phyloP scores from a whole-genome alignment of 2,888 invertebrate genomes.

The Candidula unifasciata region DNA sequence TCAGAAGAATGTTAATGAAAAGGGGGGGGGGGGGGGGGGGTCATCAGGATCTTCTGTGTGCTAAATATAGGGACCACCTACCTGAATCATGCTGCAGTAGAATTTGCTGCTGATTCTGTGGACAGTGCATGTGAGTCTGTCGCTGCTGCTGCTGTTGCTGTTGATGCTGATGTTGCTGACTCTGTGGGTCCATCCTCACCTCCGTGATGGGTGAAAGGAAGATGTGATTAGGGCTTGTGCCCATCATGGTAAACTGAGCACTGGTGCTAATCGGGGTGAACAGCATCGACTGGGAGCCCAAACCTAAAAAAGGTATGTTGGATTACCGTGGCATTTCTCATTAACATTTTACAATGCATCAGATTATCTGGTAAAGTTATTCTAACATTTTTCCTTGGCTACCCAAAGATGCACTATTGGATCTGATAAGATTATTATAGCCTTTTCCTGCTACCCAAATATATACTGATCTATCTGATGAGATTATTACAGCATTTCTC shows the following conservation, averaged over 20 bases:
- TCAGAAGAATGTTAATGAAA: too few species aligned
- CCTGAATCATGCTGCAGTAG: constrained; percentile 43
- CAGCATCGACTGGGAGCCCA: constrained; percentile 35
- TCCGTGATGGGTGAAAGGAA: constrained; percentile 35
- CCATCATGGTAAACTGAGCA: constrained; percentile 48
- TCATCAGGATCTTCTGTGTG: neutral
- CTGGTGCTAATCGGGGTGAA: constrained; percentile 20
- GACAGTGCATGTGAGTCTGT: constrained; percentile 1
- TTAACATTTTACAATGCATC: too few species aligned
- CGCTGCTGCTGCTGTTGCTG: constrained; percentile 27
- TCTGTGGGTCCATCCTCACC: constrained; percentile 18
- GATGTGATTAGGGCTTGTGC: constrained; percentile 45
- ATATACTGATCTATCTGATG: too few species aligned
- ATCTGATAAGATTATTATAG: too few species aligned
- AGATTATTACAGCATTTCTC: too few species aligned
- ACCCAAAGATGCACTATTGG: too few species aligned
- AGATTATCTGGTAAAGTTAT: too few species aligned
- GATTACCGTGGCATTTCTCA: neutral
- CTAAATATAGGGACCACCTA: neutral
- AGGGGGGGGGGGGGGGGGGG: too few species aligned
- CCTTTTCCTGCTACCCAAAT: too few species aligned
- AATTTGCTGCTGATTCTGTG: constrained; percentile 36
- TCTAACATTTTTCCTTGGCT: too few species aligned
- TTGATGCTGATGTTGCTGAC: constrained; percentile 30
- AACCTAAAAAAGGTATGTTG: neutral